Conservation (phyloP, 1,140 invertebrate species). For the Dryas iulia region DNA sequence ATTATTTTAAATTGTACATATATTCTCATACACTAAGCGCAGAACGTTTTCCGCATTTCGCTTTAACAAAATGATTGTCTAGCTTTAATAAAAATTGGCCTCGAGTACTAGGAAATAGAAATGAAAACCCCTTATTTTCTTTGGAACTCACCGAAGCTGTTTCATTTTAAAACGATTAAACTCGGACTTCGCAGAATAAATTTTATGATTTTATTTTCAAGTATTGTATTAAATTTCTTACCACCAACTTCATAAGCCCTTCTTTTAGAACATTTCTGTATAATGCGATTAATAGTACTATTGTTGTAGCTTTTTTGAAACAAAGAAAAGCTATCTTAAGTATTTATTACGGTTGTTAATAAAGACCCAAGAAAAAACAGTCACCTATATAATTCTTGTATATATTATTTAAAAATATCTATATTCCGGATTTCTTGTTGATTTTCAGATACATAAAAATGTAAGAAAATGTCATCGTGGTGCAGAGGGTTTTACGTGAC, state of each 20-base stretch:
- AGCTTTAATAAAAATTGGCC: background rate
- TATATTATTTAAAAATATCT: too few species aligned
- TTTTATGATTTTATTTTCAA: constrained; percentile 11
- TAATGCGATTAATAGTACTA: background rate
- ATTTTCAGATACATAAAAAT: too few species aligned
- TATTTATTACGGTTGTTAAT: background rate
- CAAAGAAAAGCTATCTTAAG: background rate
- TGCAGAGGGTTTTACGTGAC: too few species aligned
- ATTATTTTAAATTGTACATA: too few species aligned
- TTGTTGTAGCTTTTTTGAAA: background rate
- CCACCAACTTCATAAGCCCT: constrained; percentile 17
- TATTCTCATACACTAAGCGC: too few species aligned
- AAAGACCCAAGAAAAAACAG: background rate
- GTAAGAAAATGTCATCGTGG: too few species aligned
- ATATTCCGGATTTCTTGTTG: too few species aligned
- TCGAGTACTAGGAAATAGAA: constrained; percentile 10
- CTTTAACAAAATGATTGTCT: too few species aligned
- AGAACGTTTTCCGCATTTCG: too few species aligned
- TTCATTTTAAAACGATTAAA: constrained; percentile 27
- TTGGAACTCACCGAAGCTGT: constrained; percentile 20
- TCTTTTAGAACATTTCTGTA: background rate
- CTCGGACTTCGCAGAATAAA: constrained; percentile 17
- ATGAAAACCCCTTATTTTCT: constrained; percentile 21
- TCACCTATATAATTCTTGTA: too few species aligned
- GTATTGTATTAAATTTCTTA: constrained; percentile 2